Evolutionary conservation across 2,888 invertebrate genomes (phyloP).

Genomic region (Xestobium rufovillosum): DNA sequence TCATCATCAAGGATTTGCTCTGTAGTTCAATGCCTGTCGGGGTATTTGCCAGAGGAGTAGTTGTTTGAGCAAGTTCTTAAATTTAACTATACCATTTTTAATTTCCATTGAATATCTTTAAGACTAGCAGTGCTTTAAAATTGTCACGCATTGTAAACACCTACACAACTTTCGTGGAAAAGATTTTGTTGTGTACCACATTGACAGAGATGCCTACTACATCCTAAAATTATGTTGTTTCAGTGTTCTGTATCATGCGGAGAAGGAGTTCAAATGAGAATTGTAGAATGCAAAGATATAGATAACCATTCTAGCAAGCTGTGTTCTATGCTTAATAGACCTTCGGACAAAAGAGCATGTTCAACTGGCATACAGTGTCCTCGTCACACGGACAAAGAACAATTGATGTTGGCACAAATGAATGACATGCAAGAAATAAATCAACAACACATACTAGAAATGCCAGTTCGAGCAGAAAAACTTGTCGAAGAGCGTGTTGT

Average conservation of each 20-base stretch:
- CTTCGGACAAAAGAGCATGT: slow-evolving; percentile 64
- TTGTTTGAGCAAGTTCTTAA: too few species aligned
- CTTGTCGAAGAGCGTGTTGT: slow-evolving; percentile 64
- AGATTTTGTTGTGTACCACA: too few species aligned
- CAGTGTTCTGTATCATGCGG: slow-evolving; percentile 94
- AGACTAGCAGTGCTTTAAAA: too few species aligned
- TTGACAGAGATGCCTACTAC: too few species aligned
- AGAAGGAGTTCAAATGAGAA: slow-evolving; percentile 74
- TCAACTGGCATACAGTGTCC: slow-evolving; percentile 68
- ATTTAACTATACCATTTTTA: too few species aligned
- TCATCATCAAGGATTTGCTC: too few species aligned
- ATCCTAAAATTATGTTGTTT: slow-evolving; percentile 21
- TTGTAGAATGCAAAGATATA: slow-evolving; percentile 69
- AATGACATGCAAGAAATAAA: slow-evolving; percentile 61
- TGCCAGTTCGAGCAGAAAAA: slow-evolving; percentile 58
- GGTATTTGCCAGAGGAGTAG: too few species aligned
- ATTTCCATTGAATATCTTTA: too few species aligned
- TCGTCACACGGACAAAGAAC: slow-evolving; percentile 47
- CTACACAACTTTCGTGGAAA: too few species aligned
- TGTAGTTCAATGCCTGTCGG: too few species aligned
- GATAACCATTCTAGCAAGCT: slow-evolving; percentile 49
- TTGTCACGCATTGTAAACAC: too few species aligned
- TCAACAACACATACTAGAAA: slow-evolving; percentile 58
- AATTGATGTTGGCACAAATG: slow-evolving; percentile 51
- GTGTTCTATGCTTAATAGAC: slow-evolving; percentile 63